Evolutionary conservation across 1,140 invertebrate species (phyloP).

Genomic region (Choristoneura fumiferana): DNA sequence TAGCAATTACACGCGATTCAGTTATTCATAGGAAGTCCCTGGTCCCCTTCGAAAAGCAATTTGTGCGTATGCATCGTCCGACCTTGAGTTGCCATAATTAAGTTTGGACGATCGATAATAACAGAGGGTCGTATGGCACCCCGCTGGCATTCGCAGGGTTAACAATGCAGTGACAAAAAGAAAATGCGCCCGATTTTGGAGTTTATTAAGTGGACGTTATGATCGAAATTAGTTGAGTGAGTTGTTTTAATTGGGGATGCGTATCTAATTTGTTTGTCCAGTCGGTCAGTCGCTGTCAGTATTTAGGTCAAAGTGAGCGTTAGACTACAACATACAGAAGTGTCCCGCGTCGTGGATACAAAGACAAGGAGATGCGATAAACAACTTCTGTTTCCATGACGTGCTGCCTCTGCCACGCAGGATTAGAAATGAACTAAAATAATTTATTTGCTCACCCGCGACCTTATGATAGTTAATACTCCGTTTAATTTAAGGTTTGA

Average conservation of each 20-base stretch:
- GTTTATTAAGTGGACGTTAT: neutral
- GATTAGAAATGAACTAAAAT: too few relatives aligned
- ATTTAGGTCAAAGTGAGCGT: too few relatives aligned
- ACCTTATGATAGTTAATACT: too few relatives aligned
- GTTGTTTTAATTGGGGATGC: neutral
- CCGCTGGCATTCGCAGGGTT: constrained; percentile 39
- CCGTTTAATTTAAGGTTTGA: too few relatives aligned
- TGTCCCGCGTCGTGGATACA: too few relatives aligned
- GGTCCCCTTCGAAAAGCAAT: constrained; percentile 18
- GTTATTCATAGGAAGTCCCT: constrained; percentile 29
- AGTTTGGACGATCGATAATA: constrained; percentile 57
- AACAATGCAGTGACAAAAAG: neutral
- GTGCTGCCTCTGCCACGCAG: too few relatives aligned
- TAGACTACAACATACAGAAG: too few relatives aligned
- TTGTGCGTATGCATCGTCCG: constrained; percentile 24
- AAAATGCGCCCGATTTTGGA: neutral
- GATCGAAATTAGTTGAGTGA: neutral
- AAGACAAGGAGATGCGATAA: too few relatives aligned
- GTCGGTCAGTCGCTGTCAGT: too few relatives aligned
- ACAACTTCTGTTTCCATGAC: too few relatives aligned
- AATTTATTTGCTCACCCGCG: too few relatives aligned
- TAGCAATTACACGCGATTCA: constrained; percentile 8
- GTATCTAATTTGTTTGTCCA: too few relatives aligned
- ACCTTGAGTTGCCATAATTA: constrained; percentile 69
- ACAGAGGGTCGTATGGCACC: constrained; percentile 46